Evolutionary conservation across 2,888 invertebrate genomes (phyloP).

Genomic region (Harmothoe impar): DNA sequence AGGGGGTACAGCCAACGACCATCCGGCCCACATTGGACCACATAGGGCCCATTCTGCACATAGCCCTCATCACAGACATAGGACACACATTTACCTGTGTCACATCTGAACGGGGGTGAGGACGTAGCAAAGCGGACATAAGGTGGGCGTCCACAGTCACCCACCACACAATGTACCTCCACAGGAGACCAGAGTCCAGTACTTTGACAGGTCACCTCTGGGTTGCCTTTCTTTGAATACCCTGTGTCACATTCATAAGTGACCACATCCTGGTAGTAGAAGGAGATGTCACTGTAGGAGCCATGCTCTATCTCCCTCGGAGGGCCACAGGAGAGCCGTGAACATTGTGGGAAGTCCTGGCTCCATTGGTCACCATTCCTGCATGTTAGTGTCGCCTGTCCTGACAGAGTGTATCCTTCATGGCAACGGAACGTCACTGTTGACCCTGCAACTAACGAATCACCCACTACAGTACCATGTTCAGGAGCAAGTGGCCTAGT

Average conservation of each 20-base stretch:
- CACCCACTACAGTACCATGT: conserved; percentile 54
- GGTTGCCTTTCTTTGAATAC: conserved; percentile 63
- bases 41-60: conserved; percentile 35
- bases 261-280: conserved; percentile 63
- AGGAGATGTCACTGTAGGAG: conserved; percentile 30
- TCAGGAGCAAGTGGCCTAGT: neutral
- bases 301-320: conserved; percentile 73
- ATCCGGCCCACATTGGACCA: conserved; percentile 75
- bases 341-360: conserved; percentile 75
- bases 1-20: conserved; percentile 77
- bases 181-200: conserved; percentile 67
- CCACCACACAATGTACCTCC: conserved; percentile 52
- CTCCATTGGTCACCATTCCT: conserved; percentile 74
- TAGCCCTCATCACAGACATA: conserved; percentile 69
- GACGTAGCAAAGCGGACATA: conserved; percentile 56
- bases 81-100: conserved; percentile 65
- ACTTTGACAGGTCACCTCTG: conserved; percentile 65
- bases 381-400: conserved; percentile 65
- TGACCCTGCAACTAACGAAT: conserved; percentile 61
- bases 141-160: conserved; percentile 65
- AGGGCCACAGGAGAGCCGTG: conserved; percentile 73
- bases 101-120: conserved; percentile 40
- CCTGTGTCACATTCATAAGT: conserved; percentile 65
- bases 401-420: conserved; percentile 62
- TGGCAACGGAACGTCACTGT: conserved; percentile 65